Evolutionary conservation across 2,888 invertebrate species (phyloP).

Genomic region (Perithous albicinctus): DNA sequence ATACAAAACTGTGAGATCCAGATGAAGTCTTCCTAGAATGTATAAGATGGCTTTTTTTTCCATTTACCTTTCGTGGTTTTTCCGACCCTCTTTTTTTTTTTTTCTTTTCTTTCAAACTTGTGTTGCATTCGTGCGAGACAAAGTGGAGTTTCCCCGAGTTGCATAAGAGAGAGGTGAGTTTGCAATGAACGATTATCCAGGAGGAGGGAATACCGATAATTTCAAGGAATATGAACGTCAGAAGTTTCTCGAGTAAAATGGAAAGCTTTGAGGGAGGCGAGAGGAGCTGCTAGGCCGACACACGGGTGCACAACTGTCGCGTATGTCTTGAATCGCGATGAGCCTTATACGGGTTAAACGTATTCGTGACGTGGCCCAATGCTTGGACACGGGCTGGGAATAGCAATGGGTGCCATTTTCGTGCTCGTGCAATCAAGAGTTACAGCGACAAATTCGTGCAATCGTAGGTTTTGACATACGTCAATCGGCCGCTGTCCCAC

Average conservation of each 20-base stretch:
- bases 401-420: constrained; percentile 53
- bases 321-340: constrained; percentile 66
- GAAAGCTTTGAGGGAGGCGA: constrained; percentile 50
- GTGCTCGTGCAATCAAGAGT: constrained; percentile 20
- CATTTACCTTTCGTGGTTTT: background rate
- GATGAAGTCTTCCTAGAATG: constrained; percentile 45
- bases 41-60: constrained; percentile 41
- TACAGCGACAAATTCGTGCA: background rate
- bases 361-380: constrained; percentile 72
- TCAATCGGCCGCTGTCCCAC: background rate
- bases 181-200: background rate
- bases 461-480: background rate
- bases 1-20: constrained; percentile 56
- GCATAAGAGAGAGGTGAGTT: constrained; percentile 16
- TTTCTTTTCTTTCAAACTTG: background rate
- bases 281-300: too few relatives aligned
- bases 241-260: constrained; percentile 57
- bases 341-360: constrained; percentile 74
- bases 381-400: constrained; percentile 46
- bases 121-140: background rate
- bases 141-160: constrained; percentile 26
- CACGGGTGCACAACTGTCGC: constrained; percentile 21
- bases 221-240: constrained; percentile 13
- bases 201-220: constrained; percentile 51
- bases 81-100: background rate